Base-by-base conservation (phyloP, 2,113 vertebrate genomes). In the Chaenogobius annularis region DNA sequence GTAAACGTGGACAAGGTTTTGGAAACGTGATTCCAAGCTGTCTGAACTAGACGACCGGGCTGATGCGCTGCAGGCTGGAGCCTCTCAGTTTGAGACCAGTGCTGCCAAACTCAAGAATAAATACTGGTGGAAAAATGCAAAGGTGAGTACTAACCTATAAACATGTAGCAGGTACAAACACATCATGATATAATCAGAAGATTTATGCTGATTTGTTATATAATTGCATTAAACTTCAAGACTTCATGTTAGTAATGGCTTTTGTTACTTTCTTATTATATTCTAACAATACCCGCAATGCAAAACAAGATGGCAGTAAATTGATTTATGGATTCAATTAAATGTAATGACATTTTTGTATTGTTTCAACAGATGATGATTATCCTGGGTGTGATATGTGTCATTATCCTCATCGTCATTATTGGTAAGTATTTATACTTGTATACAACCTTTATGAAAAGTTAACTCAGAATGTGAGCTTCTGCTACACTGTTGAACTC, bases 1-100 rank as follows among this genome's bases (percentile, higher is more conserved):
- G 97, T 99, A 87, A 99, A 99, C 0, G 98, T 99, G 90, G 97
- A 99, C 77, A 98, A 98, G 88, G 98, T 99, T 0, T 74, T 99
- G 90, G 98, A 99, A n/a, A 82, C 92, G 98, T 78, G 98, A 99
- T 56, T 96, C 99, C 93, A 99, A 99, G 91, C 94, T 99, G 46
- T 96, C 96, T 0, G 97, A 98, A 82, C 73, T 8, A 95, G 98
- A 94, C 69, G 93, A 94, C 48, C 88, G 93, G 88, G 93, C 93
- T 46, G 93, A 94, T 11, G 93, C 93, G 74, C 86, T 94, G 87
- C 93, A 94, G 90, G 93, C 93, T 79, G 93, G 93, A 69, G 98
- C 98, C 4, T 98, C 98, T 79, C 96, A 98, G 77, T 99, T 99
- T 83, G 98, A 99, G 92, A 98, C 96, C 35, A 99, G 96, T 0